These are phyloP conservation scores for Tenthredo scrophulariae DNA, from an alignment of 2,888 invertebrate genomes.

Conservation along the genomic window DNA sequence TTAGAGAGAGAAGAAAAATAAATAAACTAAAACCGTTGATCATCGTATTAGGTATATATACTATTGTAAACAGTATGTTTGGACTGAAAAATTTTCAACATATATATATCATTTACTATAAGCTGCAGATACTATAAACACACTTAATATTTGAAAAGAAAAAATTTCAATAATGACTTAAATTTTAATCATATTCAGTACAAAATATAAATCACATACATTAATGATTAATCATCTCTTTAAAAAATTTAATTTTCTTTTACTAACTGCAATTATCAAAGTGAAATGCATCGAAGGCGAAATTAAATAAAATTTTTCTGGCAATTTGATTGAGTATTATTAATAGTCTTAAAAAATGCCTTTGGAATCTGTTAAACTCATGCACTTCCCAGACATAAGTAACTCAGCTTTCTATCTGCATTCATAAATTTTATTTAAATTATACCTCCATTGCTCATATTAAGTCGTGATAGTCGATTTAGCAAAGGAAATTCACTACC, in stretches of 20 bases:
- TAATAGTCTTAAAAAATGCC: background rate
- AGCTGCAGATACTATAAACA: constrained; percentile 39
- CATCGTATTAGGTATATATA: constrained; percentile 24
- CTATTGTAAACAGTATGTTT: constrained; percentile 7
- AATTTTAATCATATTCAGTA: background rate
- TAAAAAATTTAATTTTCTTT: background rate
- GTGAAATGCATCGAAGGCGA: background rate
- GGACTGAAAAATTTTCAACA: constrained; percentile 30
- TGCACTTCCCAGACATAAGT: background rate
- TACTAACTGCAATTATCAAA: background rate
- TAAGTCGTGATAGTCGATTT: background rate
- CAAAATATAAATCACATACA: background rate
- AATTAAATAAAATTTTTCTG: background rate
- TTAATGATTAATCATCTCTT: background rate
- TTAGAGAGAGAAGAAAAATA: constrained; percentile 12
- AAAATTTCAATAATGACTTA: constrained; percentile 11
- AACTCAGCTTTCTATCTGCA: background rate
- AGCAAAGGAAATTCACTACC: background rate
- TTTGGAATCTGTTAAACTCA: background rate
- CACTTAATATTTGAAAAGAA: background rate
- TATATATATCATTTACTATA: constrained; percentile 30
- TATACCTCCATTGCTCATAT: background rate
- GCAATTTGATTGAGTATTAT: background rate
- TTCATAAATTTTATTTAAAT: background rate
- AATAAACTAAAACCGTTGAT: constrained; percentile 19